These are phyloP conservation scores for Rhizomys pruinosus DNA, from an alignment of 2,113 vertebrate species.

Conservation along the genomic window DNA sequence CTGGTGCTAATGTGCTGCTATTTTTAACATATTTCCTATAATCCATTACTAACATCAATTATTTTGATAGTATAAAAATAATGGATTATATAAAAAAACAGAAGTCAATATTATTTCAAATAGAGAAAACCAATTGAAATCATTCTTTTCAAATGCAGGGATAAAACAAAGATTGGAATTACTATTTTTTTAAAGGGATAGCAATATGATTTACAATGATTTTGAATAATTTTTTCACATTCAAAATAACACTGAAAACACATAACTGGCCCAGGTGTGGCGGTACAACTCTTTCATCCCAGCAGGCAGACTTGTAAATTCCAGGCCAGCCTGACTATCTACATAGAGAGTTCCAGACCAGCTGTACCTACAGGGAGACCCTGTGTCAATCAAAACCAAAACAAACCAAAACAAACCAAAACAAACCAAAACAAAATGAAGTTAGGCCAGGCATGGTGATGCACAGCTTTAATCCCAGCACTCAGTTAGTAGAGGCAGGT, in stretches of 20 bases:
- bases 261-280: background rate
- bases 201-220: conserved; percentile 7
- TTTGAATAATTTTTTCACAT: background rate
- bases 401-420: too few species aligned
- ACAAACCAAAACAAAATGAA: too few species aligned
- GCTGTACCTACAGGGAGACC: too few species aligned
- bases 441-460: too few species aligned
- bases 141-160: background rate
- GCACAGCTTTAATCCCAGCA: too few species aligned
- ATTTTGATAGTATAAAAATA: background rate
- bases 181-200: background rate
- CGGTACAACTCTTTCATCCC: too few species aligned
- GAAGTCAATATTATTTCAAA: conserved; percentile 24
- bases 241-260: background rate
- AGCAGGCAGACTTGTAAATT: too few species aligned
- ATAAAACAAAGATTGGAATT: conserved; percentile 18
- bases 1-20: background rate
- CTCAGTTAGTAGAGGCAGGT: too few species aligned
- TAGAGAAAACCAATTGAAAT: background rate
- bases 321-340: too few species aligned
- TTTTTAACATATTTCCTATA: conserved; percentile 9
- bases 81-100: conserved; percentile 32
- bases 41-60: background rate
- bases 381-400: too few species aligned
- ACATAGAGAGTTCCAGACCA: too few species aligned